Base-by-base conservation (phyloP, 2,113 vertebrate species). In the Ramphastos sulfuratus region DNA sequence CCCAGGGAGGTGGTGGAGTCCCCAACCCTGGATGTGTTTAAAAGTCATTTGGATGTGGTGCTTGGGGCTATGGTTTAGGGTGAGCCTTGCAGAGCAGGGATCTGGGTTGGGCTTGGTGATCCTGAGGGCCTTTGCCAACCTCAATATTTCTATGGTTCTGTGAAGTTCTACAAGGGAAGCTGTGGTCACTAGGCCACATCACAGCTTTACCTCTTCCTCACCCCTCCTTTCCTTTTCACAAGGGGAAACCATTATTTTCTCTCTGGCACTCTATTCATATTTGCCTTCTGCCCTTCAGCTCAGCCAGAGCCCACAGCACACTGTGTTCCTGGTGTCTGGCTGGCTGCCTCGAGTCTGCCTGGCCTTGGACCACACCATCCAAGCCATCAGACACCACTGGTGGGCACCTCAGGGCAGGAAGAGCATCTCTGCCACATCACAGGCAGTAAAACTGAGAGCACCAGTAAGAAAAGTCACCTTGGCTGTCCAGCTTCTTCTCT, bases 401-500 rank as follows among this genome's bases (percentile, higher is more conserved):
- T 27, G 67, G 42, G 44, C 44, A 87, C 48, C 39, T 83, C 85
- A 61, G 44, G 52, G 61, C 61, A 87, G 72, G 46, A 88, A 31
- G 30, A 50, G 44, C 15, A 39, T 67, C 60, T 85, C 61, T 85
- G 69, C 37, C 48, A 56, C 42, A 85, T 89, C 56, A 35, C 67
- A 78, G 61, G 72, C 30, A 78, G 83, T 74, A 80, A 91, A 92
- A 88, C 71, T 48, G 25, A 81, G 61, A 86, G 60, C 59, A 69
- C 18, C 33, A 33, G 3, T 42, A 87, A 87, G 76, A 87, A 87
- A 91, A 91, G 90, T 94, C 95, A 95, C 87, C 82, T 96, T 95
- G 95, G 58, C 87, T 86, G 82, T 78, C 74, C 90, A 91, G 58
- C 35, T 78, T 66, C 74, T 85, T 84, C 52, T 87, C 79, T 94